Evolutionary conservation across 2,888 invertebrate species (phyloP).

Genomic region (Drosophila planitibia): DNA sequence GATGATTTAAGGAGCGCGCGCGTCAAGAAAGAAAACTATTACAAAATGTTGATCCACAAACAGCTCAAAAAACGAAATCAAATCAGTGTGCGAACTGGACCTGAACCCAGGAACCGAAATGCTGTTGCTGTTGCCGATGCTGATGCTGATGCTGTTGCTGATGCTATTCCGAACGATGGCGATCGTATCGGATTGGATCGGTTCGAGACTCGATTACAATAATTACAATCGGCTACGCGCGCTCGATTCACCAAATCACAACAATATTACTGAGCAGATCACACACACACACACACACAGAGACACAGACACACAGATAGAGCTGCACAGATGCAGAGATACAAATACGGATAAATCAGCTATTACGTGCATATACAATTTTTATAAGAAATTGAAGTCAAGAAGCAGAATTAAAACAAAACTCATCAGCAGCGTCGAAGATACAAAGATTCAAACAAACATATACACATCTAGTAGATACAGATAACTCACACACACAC

Average conservation of each 20-base stretch:
- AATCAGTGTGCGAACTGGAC: conserved; percentile 71
- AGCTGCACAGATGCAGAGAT: conserved; percentile 17
- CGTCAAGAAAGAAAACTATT: conserved; percentile 75
- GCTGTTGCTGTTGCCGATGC: conserved; percentile 10
- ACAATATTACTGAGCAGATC: conserved; percentile 24
- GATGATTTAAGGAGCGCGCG: conserved; percentile 76
- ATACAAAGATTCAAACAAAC: conserved; percentile 40
- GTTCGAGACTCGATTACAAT: conserved; percentile 84
- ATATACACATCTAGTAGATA: conserved; percentile 30
- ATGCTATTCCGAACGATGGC: conserved; percentile 22
- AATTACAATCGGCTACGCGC: conserved; percentile 84
- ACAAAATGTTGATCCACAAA: conserved; percentile 68
- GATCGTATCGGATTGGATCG: conserved; percentile 80
- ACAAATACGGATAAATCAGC: conserved; percentile 47
- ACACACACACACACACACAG: conserved; percentile 17
- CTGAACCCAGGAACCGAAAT: conserved; percentile 55
- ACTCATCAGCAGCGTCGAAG: conserved; percentile 71
- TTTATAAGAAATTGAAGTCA: conserved; percentile 80
- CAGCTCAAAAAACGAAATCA: conserved; percentile 75
- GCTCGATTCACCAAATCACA: conserved; percentile 72
- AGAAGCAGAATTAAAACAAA: conserved; percentile 80
- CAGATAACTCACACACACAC: conserved; percentile 14
- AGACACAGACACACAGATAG: conserved; percentile 25
- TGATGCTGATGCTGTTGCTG: conserved; percentile 14
- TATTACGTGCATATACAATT: conserved; percentile 75